Evolutionary conservation across 1,140 invertebrate genomes (phyloP).

Genomic region (Yoshiicerus persimilis): DNA sequence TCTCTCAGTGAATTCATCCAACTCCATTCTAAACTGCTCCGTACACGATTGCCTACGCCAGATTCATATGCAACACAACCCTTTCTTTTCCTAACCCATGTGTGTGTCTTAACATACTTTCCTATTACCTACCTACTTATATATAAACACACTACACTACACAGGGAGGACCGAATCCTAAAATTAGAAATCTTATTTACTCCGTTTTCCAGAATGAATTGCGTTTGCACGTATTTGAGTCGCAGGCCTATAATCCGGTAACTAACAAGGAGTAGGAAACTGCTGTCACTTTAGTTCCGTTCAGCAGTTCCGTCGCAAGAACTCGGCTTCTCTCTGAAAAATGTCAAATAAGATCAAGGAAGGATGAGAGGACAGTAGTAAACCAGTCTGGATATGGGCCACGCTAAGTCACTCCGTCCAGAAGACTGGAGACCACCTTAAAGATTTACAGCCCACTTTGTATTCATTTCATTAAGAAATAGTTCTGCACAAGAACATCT

Average conservation of each 20-base stretch:
- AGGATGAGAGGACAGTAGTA: neutral
- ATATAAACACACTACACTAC: neutral
- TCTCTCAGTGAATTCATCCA: neutral
- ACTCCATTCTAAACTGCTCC: neutral
- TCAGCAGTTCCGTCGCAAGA: neutral
- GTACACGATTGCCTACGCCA: neutral
- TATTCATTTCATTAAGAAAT: conserved; percentile 21
- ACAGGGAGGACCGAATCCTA: neutral
- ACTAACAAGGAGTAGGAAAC: neutral
- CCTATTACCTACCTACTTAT: neutral
- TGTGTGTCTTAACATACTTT: neutral
- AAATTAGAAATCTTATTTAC: conserved; percentile 2
- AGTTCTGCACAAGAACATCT: neutral
- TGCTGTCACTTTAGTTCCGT: neutral
- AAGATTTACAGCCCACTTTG: conserved; percentile 16
- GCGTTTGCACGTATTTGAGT: neutral
- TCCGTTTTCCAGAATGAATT: neutral
- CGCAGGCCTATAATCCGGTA: neutral
- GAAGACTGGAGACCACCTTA: neutral
- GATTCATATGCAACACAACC: neutral
- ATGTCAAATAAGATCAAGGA: neutral
- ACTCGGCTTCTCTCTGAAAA: neutral
- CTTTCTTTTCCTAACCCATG: neutral
- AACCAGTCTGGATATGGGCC: neutral
- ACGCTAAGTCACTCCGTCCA: neutral